Percentiles rank a stretch among this genome's conserved stretches.
Conservation (phyloP, 2,113 vertebrate genomes). For the Pseudonaja textilis region DNA sequence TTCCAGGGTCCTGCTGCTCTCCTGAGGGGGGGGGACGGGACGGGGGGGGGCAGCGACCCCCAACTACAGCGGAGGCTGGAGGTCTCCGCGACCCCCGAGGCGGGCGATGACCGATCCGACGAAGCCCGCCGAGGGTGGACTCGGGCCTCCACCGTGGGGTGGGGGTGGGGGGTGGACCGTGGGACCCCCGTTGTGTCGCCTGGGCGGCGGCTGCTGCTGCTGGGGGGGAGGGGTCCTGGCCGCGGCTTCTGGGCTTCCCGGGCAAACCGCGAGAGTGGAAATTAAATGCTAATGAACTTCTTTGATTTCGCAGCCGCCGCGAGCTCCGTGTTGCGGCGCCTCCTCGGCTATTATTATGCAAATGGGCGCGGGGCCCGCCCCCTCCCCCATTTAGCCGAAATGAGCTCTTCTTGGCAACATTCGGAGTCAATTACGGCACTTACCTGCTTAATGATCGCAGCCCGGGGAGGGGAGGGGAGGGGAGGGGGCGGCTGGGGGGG, state of each 20-base stretch:
- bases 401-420: constrained; percentile 41
- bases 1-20: not conserved
- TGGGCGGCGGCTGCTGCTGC: not conserved
- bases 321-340: constrained; percentile 19
- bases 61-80: not conserved
- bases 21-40: too few species aligned
- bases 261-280: constrained; percentile 32
- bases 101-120: not conserved
- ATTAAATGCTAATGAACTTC: constrained; percentile 58
- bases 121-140: not conserved
- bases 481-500: not conserved
- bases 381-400: constrained; percentile 65
- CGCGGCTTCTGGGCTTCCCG: constrained; percentile 15
- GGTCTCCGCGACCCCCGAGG: not conserved
- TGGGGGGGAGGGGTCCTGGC: not conserved
- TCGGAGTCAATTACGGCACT: constrained; percentile 19
- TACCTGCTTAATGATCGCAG: constrained; percentile 23
- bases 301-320: constrained; percentile 56
- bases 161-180: too few species aligned
- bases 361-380: constrained; percentile 69
- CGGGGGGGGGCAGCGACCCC: not conserved
- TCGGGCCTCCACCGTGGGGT: not conserved
- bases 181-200: not conserved
- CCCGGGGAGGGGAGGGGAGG: not conserved
- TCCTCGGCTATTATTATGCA: constrained; percentile 77